Evolutionary conservation across 2,888 invertebrate species (phyloP), one percentile per base, ranked within the genome.

Genomic region (Alloplasta piceator): DNA sequence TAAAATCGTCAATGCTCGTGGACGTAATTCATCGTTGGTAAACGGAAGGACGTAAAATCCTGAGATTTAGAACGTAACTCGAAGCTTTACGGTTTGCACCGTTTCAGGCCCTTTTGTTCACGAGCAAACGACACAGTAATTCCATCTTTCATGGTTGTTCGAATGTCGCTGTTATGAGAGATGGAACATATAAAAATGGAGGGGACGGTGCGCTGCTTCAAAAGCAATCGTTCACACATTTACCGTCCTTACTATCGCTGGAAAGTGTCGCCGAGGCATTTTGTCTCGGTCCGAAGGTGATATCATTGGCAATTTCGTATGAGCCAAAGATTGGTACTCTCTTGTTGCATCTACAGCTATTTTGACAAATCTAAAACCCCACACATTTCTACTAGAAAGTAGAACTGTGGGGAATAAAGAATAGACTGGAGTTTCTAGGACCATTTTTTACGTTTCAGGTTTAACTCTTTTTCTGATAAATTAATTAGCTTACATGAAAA

Each of bases 181-280:
- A 12, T 41, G 12, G 9, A 26, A 14, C 12, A 61, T 52, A 61
- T 52, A 7, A 14, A 16, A 9, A 3, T 14, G 58, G 6, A 7
- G n/a, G 38, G 50, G 36, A 43, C 36, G 58, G 10, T 50, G 50
- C 39, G 9, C 12, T 52, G 14, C 43, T 36, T n/a, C 6, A 39
- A 67, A n/a, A 16, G 14, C 52, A 60, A 67, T 67, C 67, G 50
- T 67, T 66, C 58, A 48, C 63, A 38, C 66, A 74, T 66, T 56
- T 60, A n/a, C 41, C n/a, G 14, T 26, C 41, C 6, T 12, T 52
- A 16, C 43, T n/a, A n/a, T 9, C 14, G 14, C 5, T 14, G 6
- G 36, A 1, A 26, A 52, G 41, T 38, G 16, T 12, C 39, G n/a
- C 64, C 14, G 38, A 46, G 39, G 48, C 46, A 48, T 48, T 39